phyloP scores from a whole-genome alignment of 2,888 invertebrate species.

The Agriopis leucophaearia region DNA sequence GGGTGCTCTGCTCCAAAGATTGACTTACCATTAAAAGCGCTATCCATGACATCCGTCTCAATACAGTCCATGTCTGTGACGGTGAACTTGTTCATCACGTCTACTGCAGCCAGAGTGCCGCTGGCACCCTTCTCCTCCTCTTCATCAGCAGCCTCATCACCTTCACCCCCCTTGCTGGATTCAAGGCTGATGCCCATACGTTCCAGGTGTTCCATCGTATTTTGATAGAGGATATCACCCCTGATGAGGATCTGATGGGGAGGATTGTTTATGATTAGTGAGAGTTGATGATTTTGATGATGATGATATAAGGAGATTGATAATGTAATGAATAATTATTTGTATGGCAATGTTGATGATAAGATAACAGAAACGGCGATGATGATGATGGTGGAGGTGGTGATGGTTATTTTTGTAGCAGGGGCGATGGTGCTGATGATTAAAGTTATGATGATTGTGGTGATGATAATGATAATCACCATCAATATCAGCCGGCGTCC shows the following conservation, averaged over 20 bases:
- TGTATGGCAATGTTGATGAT: background rate
- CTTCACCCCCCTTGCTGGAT: slow-evolving; percentile 49
- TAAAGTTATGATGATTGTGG: background rate
- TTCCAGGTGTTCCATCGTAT: slow-evolving; percentile 73
- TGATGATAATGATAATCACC: slow-evolving; percentile 50
- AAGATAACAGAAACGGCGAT: background rate
- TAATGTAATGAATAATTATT: no score
- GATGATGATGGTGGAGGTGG: no score
- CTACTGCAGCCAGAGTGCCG: slow-evolving; percentile 71
- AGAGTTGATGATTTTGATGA: background rate
- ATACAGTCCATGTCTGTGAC: slow-evolving; percentile 75
- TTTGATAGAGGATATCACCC: slow-evolving; percentile 75
- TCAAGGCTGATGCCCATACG: slow-evolving; percentile 72
- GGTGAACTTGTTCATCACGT: slow-evolving; percentile 71
- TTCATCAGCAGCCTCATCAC: slow-evolving; percentile 52
- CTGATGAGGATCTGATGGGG: slow-evolving; percentile 61
- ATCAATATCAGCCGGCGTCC: slow-evolving; percentile 72
- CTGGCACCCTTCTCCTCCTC: slow-evolving; percentile 53
- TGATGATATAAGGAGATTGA: background rate
- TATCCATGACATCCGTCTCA: slow-evolving; percentile 76
- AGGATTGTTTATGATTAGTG: background rate
- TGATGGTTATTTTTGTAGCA: no score
- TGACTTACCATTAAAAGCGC: slow-evolving; percentile 67
- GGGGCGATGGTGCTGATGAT: no score
- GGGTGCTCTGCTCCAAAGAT: background rate